A percentile compares a stretch with the other conserved stretches of the same genome.
phyloP scores from a whole-genome alignment of 2,797 vertebrate species.

The Argyrosomus regius region DNA sequence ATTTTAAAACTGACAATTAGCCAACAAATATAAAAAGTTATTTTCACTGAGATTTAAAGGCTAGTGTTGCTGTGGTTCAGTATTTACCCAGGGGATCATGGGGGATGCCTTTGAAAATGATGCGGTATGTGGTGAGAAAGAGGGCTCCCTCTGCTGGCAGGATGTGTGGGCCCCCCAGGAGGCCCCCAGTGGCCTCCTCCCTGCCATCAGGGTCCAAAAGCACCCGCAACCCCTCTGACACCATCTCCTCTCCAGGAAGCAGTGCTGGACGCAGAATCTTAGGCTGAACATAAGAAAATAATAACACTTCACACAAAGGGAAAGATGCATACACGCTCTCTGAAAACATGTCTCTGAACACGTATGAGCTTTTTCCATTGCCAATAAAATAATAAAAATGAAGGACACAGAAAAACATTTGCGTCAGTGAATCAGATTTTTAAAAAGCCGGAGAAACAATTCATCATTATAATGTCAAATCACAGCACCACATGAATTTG shows the following conservation, averaged over 20 bases:
- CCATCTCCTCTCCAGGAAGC: constrained; percentile 96
- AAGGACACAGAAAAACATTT: constrained; percentile 25
- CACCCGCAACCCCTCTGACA: constrained; percentile 95
- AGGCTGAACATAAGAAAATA: constrained; percentile 84
- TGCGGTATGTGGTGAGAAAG: constrained; percentile 97
- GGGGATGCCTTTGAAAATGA: constrained; percentile 97
- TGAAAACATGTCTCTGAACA: constrained; percentile 9
- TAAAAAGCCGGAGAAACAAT: constrained; percentile 49
- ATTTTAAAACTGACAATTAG: background rate
- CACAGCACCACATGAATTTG: constrained; percentile 35
- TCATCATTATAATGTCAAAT: constrained; percentile 60
- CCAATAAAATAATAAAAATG: constrained; percentile 17
- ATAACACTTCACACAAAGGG: constrained; percentile 17
- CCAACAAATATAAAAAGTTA: background rate
- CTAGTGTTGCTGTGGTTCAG: background rate
- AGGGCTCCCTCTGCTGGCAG: constrained; percentile 98
- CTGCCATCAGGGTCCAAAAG: constrained; percentile 95
- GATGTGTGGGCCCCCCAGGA: constrained; percentile 96
- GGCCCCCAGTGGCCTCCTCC: constrained; percentile 95
- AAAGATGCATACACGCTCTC: constrained; percentile 4
- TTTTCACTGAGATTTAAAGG: background rate
- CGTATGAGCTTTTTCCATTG: constrained; percentile 23
- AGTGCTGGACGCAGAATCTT: constrained; percentile 95
- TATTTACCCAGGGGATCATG: constrained; percentile 94
- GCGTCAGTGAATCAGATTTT: constrained; percentile 45